Percentiles rank a stretch among this genome's conserved stretches.
Conservation (phyloP, 1,140 invertebrate genomes). For the Tetragonula clypearis region DNA sequence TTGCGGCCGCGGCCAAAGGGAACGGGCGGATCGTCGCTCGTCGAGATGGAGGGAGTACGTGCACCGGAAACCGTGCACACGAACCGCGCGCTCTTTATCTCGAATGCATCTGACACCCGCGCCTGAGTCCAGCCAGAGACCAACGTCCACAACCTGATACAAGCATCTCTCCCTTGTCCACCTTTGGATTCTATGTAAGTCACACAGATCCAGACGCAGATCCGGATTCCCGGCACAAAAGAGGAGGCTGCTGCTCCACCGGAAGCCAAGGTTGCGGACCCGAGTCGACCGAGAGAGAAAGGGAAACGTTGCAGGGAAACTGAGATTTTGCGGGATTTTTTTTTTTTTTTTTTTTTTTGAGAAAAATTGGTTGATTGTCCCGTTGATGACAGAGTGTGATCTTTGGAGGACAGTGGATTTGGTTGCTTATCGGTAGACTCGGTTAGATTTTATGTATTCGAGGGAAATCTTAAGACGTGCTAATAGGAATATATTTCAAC, state of each 20-base stretch:
- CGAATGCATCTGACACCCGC: constrained; percentile 75
- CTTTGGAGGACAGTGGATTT: too few relatives aligned
- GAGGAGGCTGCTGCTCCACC: background rate
- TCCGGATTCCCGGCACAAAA: background rate
- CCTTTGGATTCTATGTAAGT: background rate
- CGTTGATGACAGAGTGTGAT: too few relatives aligned
- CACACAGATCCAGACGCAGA: background rate
- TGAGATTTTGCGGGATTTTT: background rate
- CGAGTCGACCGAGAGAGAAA: background rate
- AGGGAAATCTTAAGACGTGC: too few relatives aligned
- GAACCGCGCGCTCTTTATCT: constrained; percentile 65
- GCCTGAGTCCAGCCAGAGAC: constrained; percentile 53
- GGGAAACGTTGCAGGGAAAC: background rate
- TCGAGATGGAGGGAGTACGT: constrained; percentile 37
- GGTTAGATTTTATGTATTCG: too few relatives aligned
- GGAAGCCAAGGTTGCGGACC: constrained; percentile 16
- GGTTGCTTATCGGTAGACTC: too few relatives aligned
- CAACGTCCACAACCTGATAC: constrained; percentile 20
- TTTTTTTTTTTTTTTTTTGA: too few relatives aligned
- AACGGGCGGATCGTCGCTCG: constrained; percentile 41
- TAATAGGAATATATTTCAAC: too few relatives aligned
- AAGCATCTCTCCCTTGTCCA: background rate
- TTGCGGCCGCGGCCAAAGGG: constrained; percentile 62
- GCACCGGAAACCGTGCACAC: constrained; percentile 71
- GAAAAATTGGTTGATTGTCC: too few relatives aligned